Base-by-base conservation (phyloP, 92 coral and sea anemone genomes). In the Epizoanthus fatuus region DNA sequence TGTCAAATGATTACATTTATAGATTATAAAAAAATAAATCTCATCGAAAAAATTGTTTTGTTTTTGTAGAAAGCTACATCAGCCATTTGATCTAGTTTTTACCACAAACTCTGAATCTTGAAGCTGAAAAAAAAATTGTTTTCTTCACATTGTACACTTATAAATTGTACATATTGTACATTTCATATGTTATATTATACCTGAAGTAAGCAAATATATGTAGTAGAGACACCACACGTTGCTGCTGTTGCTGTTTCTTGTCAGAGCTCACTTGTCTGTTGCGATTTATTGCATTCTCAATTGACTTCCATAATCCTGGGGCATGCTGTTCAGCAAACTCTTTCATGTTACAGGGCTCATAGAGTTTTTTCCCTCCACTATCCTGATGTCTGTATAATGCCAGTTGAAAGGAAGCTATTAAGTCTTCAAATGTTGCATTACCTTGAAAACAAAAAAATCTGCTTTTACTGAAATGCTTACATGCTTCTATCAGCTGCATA, bases 191-290 rank as follows among this genome's bases (percentile, higher is more conserved):
- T 63, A 63, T 17, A 22, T 14, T 0, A 19, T 63, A 63, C 68
- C 68, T 63, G 29, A 63, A 20, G 35, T 20, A 63, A 63, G 68
- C 68, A 20, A 63, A 38, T 19, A 63, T 63, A 38, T 63, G 68
- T 9, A 20, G 68, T 63, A 19, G 38, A 11, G 6, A 38, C 16
- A 17, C 68, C 29, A 8, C 35, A 38, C 20, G 5, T 29, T 63
- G 14, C 29, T n/a, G 68, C 68, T 20, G 35, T 29, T 29, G 35
- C 35, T 29, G 35, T 29, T 29, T 29, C 35, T 63, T 63, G 7
- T 63, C 68, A n/a, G 20, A 19, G 29, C 37, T 22, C 25, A 22
- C 25, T 22, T 22, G 25, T 22, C 25, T 22, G 25, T 22, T 22
- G 25, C 25, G 25, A 22, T 22, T 22, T 22, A 22, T 22, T 22